A percentile compares a stretch with the other conserved stretches of the same genome.
Evolutionary conservation across 2,113 vertebrate genomes (phyloP).

Genomic region (Tragelaphus buxtoni): DNA sequence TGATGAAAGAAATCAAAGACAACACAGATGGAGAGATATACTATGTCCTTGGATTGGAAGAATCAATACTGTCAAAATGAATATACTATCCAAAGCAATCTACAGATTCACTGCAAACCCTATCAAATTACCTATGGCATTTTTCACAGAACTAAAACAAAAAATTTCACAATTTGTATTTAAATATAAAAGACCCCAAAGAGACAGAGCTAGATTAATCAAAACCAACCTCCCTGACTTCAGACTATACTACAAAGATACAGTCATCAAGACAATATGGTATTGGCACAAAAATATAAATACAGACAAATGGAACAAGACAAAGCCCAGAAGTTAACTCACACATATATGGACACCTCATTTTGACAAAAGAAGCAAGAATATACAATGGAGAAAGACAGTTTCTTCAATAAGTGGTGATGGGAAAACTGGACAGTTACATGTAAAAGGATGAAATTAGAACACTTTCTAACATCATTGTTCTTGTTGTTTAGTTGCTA

Average conservation of each 20-base stretch:
- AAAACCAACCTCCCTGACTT: not conserved
- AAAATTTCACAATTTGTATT: not conserved
- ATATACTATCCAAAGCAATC: not conserved
- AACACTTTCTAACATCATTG: not conserved
- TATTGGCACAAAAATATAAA: not conserved
- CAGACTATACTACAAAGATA: not conserved
- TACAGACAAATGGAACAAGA: not conserved
- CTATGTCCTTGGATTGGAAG: not conserved
- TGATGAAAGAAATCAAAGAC: not conserved
- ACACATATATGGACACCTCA: not conserved
- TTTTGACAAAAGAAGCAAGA: not conserved
- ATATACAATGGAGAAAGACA: not conserved
- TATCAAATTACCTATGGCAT: not conserved
- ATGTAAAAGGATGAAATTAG: not conserved
- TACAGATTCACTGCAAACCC: not conserved
- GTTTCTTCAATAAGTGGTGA: not conserved
- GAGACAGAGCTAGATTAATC: not conserved
- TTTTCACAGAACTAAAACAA: not conserved
- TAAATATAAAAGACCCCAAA: not conserved
- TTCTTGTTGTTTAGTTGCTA: not conserved
- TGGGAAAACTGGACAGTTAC: not conserved
- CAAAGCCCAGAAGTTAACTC: not conserved
- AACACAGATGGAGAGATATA: not conserved
- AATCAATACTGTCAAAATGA: not conserved
- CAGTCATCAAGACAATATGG: not conserved